Evolutionary conservation across 2,888 invertebrate genomes (phyloP), one percentile per base, ranked within the genome.

Genomic region (Macrophya alboannulata): DNA sequence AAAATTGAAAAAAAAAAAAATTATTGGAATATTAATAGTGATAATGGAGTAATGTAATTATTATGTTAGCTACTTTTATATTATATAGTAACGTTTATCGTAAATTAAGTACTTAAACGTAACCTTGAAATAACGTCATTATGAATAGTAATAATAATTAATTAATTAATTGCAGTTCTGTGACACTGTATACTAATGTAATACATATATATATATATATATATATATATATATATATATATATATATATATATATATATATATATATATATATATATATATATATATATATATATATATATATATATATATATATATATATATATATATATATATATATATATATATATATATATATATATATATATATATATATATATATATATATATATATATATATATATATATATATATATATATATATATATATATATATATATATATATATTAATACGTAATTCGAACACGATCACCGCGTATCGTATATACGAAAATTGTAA

Each of bases 21-120:
- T 43, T 21, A 81, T 81, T 81, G 81, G 62, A 62, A 81, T 79
- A 85, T n/a, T n/a, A n/a, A n/a, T 87, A 87, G 86, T 86, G 86
- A 87, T 87, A 82, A 85, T n/a, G 87, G 86, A 87, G 85, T 87
- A 87, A 88, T 88, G 88, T 86, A 88, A 88, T 88, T 88, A 87
- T 87, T 88, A 87, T 87, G 86, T 88, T 88, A 88, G 87, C 87
- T 88, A 87, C 86, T 88, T 88, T 87, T 88, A 71, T 83, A 68
- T 48, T 68, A 68, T 68, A 82, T 83, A 83, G 48, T 68, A 83
- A 45, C 65, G 68, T 81, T 81, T 37, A 81, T 62, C 81, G 59
- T 81, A 31, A 62, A 62, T 77, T 55, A 59, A 79, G 81, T 81
- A 81, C 81, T 81, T 81, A 81, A 81, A 81, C n/a, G 25, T 43